These are phyloP conservation scores for Telmatochromis brichardi DNA, from an alignment of 2,113 vertebrate genomes.

Conservation along the genomic window DNA sequence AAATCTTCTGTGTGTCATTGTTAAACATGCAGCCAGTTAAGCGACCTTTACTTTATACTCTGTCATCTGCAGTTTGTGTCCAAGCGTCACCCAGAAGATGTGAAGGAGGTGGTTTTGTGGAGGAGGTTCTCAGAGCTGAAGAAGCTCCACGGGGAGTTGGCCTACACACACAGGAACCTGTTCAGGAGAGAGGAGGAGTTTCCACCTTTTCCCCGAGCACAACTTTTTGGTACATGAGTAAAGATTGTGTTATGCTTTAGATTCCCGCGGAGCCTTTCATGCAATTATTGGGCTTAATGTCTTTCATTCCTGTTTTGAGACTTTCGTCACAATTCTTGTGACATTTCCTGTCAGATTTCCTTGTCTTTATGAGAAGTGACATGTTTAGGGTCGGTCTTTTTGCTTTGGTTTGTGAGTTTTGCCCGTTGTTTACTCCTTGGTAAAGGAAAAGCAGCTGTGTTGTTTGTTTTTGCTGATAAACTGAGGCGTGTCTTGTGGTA, in stretches of 20 bases:
- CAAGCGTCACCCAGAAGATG: slow-evolving; percentile 79
- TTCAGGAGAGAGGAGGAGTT: slow-evolving; percentile 85
- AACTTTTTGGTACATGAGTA: slow-evolving; percentile 73
- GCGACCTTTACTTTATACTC: neutral
- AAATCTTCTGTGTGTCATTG: neutral
- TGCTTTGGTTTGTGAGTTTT: neutral
- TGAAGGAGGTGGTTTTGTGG: slow-evolving; percentile 87
- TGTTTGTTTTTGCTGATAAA: neutral
- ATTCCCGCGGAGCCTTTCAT: neutral
- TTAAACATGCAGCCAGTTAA: neutral
- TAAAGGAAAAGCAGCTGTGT: neutral
- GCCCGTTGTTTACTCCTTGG: rapidly evolving
- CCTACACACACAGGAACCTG: slow-evolving; percentile 86
- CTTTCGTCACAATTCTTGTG: neutral
- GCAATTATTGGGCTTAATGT: neutral
- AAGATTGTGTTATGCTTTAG: neutral
- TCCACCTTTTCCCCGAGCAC: slow-evolving; percentile 79
- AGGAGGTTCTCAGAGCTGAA: slow-evolving; percentile 85
- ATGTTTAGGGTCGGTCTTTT: neutral
- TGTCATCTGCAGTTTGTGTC: slow-evolving; percentile 76
- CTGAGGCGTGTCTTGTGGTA: rapidly evolving
- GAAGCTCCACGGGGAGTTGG: slow-evolving; percentile 84
- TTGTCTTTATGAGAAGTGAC: neutral
- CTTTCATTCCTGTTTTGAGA: neutral
- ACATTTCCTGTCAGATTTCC: neutral